Evolutionary conservation across 2,113 vertebrate species (phyloP), one percentile per base, ranked within the genome.

Genomic region (Gadus macrocephalus): DNA sequence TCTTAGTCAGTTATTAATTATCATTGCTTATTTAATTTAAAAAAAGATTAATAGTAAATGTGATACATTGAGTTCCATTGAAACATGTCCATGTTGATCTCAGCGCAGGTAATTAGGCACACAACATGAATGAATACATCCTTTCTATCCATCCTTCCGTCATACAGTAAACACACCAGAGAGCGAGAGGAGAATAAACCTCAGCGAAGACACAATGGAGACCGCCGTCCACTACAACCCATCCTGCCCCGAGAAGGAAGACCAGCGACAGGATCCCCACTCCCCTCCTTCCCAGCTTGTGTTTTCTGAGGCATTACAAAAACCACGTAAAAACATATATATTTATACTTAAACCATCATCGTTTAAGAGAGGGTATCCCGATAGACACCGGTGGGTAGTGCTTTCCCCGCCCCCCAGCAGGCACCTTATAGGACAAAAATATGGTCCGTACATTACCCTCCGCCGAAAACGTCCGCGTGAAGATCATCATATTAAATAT

Each of bases 41-140:
- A 91, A 77, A 84, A 83, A 78, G 77, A 80, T 86, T 83, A 89
- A 80, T 79, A 89, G 86, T 80, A 86, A 88, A 86, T 88, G 73
- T 82, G 86, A 88, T 90, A 90, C 88, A 91, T 66, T 67, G 84
- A 88, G 64, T 79, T 85, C 76, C 81, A 89, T 68, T 80, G 79
- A 90, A 89, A 86, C 83, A 87, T 74, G 64, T 89, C 66, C 70
- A 78, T 74, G 64, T 82, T 83, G 68, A 72, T 77, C 77, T 84
- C 71, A 89, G 77, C 84, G 87, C 83, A 83, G 74, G 76, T 85
- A 80, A 89, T 89, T 81, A 91, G 89, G 88, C 87, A 91, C 88
- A 91, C 77, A 72, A 75, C 64, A 77, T 85, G 83, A 89, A 89
- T 78, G 83, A 81, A 88, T 80, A 87, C 81, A 78, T 81, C 78